These are phyloP conservation scores for Urocynchramus pylzowi DNA, from an alignment of 2,113 vertebrate genomes.

Conservation along the genomic window DNA sequence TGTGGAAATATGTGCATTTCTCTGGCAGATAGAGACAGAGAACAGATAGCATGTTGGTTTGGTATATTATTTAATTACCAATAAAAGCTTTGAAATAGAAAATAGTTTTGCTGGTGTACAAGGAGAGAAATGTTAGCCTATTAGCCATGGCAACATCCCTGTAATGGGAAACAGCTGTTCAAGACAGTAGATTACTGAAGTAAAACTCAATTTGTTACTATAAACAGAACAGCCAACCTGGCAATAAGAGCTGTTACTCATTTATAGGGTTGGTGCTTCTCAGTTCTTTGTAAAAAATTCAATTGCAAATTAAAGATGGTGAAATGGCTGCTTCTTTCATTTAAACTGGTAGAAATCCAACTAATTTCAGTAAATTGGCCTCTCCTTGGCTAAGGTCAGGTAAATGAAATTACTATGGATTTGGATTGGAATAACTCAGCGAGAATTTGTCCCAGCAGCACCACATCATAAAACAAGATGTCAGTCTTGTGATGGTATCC, in stretches of 20 bases:
- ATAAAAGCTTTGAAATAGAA: background rate
- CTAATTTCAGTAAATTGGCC: conserved; percentile 42
- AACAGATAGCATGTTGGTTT: background rate
- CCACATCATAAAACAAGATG: background rate
- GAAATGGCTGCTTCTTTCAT: conserved; percentile 2
- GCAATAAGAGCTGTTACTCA: conserved; percentile 33
- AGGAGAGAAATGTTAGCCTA: conserved; percentile 13
- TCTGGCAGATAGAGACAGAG: no score
- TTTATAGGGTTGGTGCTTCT: background rate
- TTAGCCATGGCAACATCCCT: conserved; percentile 39
- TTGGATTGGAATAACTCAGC: background rate
- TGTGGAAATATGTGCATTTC: background rate
- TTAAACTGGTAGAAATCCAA: conserved; percentile 49
- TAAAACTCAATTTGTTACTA: conserved; percentile 53
- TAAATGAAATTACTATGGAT: conserved; percentile 37
- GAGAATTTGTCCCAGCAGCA: background rate
- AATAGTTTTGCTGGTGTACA: background rate
- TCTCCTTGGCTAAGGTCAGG: conserved; percentile 40
- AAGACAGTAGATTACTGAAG: conserved; percentile 16
- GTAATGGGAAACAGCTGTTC: conserved; percentile 24
- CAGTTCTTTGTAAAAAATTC: conserved; percentile 52
- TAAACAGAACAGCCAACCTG: conserved; percentile 54
- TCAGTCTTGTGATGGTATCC: background rate
- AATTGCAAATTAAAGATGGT: conserved; percentile 33
- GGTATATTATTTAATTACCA: background rate